Percentiles rank a stretch among this genome's conserved stretches.
phyloP scores from a whole-genome alignment of 2,797 vertebrate genomes.

The Bucorvus abyssinicus region DNA sequence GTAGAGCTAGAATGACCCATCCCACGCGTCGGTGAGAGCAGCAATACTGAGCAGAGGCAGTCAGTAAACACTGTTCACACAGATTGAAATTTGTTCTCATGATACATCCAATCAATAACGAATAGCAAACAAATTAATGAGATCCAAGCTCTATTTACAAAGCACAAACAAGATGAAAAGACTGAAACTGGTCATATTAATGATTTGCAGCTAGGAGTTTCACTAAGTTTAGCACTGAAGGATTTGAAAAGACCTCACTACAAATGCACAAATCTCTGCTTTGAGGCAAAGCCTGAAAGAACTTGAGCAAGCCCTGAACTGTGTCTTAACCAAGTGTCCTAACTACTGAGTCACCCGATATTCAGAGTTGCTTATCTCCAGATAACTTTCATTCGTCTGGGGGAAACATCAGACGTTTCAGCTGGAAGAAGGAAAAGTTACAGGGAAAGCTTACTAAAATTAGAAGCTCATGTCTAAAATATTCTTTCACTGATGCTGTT shows the following conservation, averaged over 20 bases:
- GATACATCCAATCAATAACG: background rate
- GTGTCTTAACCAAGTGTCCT: background rate
- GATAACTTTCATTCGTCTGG: background rate
- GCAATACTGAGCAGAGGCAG: background rate
- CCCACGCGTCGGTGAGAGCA: background rate
- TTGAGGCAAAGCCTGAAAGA: background rate
- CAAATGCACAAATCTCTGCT: background rate
- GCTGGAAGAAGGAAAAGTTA: background rate
- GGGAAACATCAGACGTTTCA: background rate
- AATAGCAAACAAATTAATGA: slow-evolving; percentile 16
- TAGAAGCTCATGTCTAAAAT: slow-evolving; percentile 4
- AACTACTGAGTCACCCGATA: background rate
- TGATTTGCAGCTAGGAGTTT: background rate
- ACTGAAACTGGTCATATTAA: background rate
- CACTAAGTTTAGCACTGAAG: background rate
- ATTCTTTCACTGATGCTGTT: background rate
- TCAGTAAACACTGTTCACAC: background rate
- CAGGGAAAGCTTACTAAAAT: background rate
- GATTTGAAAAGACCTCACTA: background rate
- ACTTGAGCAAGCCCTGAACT: background rate
- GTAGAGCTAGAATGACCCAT: background rate
- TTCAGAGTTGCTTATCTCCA: background rate
- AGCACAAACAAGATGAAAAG: background rate
- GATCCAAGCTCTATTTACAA: slow-evolving; percentile 14
- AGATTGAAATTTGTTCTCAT: background rate